Percentiles rank a stretch among this genome's conserved stretches.
These are phyloP conservation scores for Aquatica leii DNA, from an alignment of 2,888 invertebrate genomes.

Conservation along the genomic window DNA sequence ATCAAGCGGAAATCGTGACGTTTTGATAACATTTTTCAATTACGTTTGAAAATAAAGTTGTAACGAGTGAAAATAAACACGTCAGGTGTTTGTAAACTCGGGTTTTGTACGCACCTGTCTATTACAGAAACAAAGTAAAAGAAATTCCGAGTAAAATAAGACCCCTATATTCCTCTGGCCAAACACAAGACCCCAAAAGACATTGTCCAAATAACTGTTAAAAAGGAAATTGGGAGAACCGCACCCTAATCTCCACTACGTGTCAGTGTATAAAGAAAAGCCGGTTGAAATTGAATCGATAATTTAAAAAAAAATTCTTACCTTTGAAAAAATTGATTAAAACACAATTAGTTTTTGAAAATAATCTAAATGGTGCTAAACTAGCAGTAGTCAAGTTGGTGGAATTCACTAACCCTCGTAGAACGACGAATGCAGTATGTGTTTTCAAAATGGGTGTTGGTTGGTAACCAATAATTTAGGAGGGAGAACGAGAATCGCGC, in stretches of 20 bases:
- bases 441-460: conserved; percentile 35
- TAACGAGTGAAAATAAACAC: no score
- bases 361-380: not conserved
- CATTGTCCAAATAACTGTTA: no score
- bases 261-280: not conserved
- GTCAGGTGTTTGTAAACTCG: no score
- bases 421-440: conserved; percentile 13
- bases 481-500: conserved; percentile 29
- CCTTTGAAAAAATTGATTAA: not conserved
- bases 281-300: not conserved
- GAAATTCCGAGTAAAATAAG: no score
- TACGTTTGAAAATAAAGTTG: no score
- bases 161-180: no score
- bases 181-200: no score
- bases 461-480: conserved; percentile 15
- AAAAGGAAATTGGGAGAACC: conserved; percentile 5
- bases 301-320: conserved; percentile 1
- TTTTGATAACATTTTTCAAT: no score
- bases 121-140: no score
- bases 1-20: no score
- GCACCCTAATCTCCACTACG: conserved; percentile 5
- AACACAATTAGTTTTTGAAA: not conserved
- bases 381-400: not conserved
- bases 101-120: no score
- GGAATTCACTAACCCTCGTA: conserved; percentile 18